Percentiles rank a stretch among this genome's conserved stretches.
phyloP scores from a whole-genome alignment of 2,888 invertebrate genomes.

The Drosophila setosimentum region DNA sequence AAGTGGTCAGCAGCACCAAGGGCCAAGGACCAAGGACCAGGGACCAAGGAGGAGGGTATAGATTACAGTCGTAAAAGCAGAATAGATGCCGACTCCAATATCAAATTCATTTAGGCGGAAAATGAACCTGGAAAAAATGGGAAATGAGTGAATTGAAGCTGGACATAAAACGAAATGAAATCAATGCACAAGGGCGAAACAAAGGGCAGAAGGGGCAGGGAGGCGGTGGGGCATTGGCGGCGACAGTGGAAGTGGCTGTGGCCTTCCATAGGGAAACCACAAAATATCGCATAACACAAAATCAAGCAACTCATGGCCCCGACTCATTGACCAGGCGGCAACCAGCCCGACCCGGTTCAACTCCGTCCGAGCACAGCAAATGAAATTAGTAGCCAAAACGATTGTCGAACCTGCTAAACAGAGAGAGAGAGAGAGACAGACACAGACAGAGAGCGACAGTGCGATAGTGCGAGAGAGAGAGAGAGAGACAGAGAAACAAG shows the following conservation, averaged over 20 bases:
- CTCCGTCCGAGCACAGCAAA: slow-evolving; percentile 57
- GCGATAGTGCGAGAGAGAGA: neutral
- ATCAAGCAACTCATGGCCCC: slow-evolving; percentile 73
- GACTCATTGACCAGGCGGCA: slow-evolving; percentile 58
- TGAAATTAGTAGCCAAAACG: slow-evolving; percentile 67
- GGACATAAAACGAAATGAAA: slow-evolving; percentile 23
- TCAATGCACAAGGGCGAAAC: slow-evolving; percentile 18
- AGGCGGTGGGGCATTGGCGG: slow-evolving; percentile 2
- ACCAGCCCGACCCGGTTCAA: slow-evolving; percentile 3
- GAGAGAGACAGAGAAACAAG: slow-evolving; percentile 1
- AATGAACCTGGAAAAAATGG: slow-evolving; percentile 45
- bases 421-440: neutral
- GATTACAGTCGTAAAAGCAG: slow-evolving; percentile 50
- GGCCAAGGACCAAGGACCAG: slow-evolving; percentile 10
- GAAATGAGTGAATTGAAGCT: slow-evolving; percentile 26
- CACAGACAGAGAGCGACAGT: neutral
- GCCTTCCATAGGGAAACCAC: slow-evolving; percentile 9
- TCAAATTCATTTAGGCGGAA: slow-evolving; percentile 76
- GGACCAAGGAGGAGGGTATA: slow-evolving; percentile 37
- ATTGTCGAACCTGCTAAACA: slow-evolving; percentile 1
- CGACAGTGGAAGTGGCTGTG: neutral
- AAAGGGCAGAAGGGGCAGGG: slow-evolving; percentile 10
- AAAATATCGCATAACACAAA: slow-evolving; percentile 76
- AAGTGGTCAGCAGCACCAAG: slow-evolving; percentile 39
- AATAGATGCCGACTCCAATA: slow-evolving; percentile 53